Evolutionary conservation across 2,113 vertebrate species (phyloP).

Genomic region (Nycticryphes semicollaris): DNA sequence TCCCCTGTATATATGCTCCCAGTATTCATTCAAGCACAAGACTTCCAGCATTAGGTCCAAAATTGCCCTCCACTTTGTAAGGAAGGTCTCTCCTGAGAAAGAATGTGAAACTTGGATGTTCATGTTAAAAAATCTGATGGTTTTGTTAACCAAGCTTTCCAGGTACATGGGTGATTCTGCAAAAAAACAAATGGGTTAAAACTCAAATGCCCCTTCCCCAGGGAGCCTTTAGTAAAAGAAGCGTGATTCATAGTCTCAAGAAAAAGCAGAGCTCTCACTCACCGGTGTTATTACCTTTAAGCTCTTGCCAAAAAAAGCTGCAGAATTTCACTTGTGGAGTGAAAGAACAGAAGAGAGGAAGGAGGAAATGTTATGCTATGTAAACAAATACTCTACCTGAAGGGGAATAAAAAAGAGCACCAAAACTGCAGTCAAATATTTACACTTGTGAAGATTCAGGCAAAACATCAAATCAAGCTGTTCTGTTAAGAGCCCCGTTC

Average conservation of each 20-base stretch:
- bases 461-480: slow-evolving; percentile 60
- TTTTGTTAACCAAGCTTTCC: neutral
- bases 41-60: neutral
- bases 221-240: neutral
- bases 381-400: slow-evolving; percentile 65
- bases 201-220: neutral
- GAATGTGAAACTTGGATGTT: neutral
- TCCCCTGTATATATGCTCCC: neutral
- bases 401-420: slow-evolving; percentile 39
- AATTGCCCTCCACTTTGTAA: neutral
- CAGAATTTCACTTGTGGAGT: neutral
- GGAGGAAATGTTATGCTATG: slow-evolving; percentile 18
- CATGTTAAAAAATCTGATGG: neutral
- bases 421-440: slow-evolving; percentile 59
- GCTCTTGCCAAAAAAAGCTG: neutral
- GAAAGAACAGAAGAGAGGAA: slow-evolving; percentile 31
- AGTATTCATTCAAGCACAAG: neutral
- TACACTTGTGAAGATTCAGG: slow-evolving; percentile 61
- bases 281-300: neutral
- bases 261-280: neutral
- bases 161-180: neutral
- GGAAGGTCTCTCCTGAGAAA: neutral
- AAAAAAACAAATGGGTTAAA: neutral
- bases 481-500: slow-evolving; percentile 4
- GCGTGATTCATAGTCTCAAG: neutral